A percentile compares a stretch with the other conserved stretches of the same genome.
Evolutionary conservation across 2,888 invertebrate species (phyloP).

Genomic region (Pharmacophagus antenor): DNA sequence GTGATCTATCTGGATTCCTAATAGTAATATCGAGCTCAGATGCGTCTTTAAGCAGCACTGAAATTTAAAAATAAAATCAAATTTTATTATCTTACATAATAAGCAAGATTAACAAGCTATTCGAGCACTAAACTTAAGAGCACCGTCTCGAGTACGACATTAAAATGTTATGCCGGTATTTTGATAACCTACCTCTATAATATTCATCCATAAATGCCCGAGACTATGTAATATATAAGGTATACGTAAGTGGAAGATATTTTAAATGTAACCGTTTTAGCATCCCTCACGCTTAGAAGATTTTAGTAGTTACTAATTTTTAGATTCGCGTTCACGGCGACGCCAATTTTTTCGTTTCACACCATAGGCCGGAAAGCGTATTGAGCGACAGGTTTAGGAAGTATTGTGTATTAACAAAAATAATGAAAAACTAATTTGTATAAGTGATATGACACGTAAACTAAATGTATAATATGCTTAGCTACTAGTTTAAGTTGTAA

Average conservation of each 20-base stretch:
- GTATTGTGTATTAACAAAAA: too few relatives aligned
- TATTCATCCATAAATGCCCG: constrained; percentile 21
- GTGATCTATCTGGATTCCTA: neutral
- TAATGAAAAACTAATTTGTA: too few relatives aligned
- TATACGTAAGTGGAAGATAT: neutral
- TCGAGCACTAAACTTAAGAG: constrained; percentile 16
- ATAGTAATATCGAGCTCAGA: neutral
- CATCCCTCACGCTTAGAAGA: neutral
- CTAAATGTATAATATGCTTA: too few relatives aligned
- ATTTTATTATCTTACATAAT: constrained; percentile 7
- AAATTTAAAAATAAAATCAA: neutral
- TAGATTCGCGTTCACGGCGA: too few relatives aligned
- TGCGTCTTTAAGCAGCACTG: neutral
- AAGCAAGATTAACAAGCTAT: constrained; percentile 21
- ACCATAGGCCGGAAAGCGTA: too few relatives aligned
- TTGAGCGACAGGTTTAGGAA: too few relatives aligned
- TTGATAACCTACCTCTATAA: constrained; percentile 26
- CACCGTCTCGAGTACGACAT: constrained; percentile 17
- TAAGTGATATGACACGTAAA: too few relatives aligned
- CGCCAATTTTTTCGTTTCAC: too few relatives aligned
- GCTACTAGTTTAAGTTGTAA: too few relatives aligned
- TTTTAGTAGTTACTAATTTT: neutral
- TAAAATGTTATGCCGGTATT: constrained; percentile 29
- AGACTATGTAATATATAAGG: constrained; percentile 5
- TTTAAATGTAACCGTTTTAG: neutral